phyloP scores from a whole-genome alignment of 2,888 invertebrate genomes.

The Drymonia ruficornis region DNA sequence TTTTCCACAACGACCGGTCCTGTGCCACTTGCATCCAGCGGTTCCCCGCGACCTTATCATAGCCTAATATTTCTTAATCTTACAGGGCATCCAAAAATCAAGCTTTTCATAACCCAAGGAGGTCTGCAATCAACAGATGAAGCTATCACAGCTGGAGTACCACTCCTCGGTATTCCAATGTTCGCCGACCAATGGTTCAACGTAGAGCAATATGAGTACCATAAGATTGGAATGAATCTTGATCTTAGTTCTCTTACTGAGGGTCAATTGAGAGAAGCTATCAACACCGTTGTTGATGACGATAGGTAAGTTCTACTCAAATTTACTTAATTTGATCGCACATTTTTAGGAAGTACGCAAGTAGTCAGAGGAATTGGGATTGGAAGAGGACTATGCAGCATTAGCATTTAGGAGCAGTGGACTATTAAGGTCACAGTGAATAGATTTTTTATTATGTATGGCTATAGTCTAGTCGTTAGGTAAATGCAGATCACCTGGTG shows the following conservation, averaged over 20 bases:
- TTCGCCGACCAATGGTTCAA: constrained; percentile 73
- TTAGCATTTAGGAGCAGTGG: too few species aligned
- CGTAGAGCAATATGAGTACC: constrained; percentile 52
- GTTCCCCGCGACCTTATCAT: too few species aligned
- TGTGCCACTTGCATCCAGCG: too few species aligned
- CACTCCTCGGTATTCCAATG: constrained; percentile 70
- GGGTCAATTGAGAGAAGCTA: constrained; percentile 44
- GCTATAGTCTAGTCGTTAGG: too few species aligned
- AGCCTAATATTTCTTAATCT: background rate
- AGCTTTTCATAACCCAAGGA: constrained; percentile 76
- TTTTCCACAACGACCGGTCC: too few species aligned
- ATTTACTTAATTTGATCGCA: background rate
- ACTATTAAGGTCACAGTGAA: too few species aligned
- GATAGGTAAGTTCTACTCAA: constrained; percentile 40
- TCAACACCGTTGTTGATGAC: constrained; percentile 46
- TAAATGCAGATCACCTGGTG: too few species aligned
- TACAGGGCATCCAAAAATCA: constrained; percentile 45
- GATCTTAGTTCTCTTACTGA: constrained; percentile 48
- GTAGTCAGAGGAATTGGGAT: too few species aligned
- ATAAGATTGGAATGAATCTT: constrained; percentile 52
- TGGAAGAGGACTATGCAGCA: too few species aligned
- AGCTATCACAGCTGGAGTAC: constrained; percentile 67
- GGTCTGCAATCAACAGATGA: constrained; percentile 78
- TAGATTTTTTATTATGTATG: too few species aligned
- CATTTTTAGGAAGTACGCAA: too few species aligned